Evolutionary conservation across 2,888 invertebrate genomes (phyloP).

Genomic region (Lamellibrachia satsuma): DNA sequence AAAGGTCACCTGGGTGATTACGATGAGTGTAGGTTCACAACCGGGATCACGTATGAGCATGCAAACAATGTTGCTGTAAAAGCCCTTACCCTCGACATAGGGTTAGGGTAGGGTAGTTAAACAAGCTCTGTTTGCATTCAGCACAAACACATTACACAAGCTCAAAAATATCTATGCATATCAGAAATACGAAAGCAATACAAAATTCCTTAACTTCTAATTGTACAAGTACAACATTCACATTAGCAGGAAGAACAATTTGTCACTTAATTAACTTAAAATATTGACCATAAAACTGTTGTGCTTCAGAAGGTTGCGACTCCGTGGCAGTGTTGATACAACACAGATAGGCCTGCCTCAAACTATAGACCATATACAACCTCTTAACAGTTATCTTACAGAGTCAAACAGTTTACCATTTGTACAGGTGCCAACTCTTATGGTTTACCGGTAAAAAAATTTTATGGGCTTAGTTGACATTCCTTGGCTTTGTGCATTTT

Average conservation of each 20-base stretch:
- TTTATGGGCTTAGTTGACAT: too few species aligned
- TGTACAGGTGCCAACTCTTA: too few species aligned
- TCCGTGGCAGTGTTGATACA: not conserved
- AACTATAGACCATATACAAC: not conserved
- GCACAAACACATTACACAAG: not conserved
- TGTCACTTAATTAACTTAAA: not conserved
- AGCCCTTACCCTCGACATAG: too few species aligned
- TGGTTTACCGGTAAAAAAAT: too few species aligned
- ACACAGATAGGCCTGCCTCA: not conserved
- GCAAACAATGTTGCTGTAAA: not conserved
- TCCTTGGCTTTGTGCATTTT: too few species aligned
- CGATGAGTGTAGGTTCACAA: not conserved
- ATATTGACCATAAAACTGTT: not conserved
- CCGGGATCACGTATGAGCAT: not conserved
- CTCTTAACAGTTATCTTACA: not conserved
- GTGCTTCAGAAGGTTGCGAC: not conserved
- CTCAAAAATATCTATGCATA: not conserved
- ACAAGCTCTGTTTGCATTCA: not conserved
- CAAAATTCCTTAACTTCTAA: not conserved
- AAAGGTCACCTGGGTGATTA: not conserved
- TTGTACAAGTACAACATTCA: not conserved
- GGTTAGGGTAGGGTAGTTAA: not conserved
- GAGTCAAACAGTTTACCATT: not conserved
- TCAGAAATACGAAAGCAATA: not conserved
- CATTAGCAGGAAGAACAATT: not conserved